A percentile compares a stretch with the other conserved stretches of the same genome.
Evolutionary conservation across 2,113 vertebrate genomes (phyloP).

Genomic region (Ciconia boyciana): DNA sequence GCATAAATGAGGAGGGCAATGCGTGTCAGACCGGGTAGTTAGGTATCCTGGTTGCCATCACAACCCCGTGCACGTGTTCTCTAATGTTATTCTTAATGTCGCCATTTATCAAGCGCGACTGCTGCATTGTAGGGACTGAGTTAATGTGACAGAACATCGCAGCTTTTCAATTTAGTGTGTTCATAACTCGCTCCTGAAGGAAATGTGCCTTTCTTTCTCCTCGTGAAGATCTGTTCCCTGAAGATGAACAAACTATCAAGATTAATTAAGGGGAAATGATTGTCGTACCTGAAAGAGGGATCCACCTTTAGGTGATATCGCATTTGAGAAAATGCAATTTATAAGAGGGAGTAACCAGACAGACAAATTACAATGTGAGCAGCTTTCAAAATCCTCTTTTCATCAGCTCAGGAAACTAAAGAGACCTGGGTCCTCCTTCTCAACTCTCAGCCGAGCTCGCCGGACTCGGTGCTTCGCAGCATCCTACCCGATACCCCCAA

Average conservation of each 20-base stretch:
- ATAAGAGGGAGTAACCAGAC: background rate
- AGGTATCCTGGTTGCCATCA: constrained; percentile 48
- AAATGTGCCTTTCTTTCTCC: constrained; percentile 7
- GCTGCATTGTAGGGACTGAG: background rate
- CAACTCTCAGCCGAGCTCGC: accelerated
- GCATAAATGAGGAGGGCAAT: background rate
- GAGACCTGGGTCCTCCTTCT: background rate
- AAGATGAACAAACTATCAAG: constrained; percentile 10
- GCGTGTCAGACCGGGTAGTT: background rate
- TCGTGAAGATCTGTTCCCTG: background rate
- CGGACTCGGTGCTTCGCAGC: background rate
- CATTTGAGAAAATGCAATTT: background rate
- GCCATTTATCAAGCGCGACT: constrained; percentile 9
- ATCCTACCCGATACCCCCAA: accelerated
- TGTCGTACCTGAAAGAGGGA: background rate
- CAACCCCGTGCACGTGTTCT: background rate
- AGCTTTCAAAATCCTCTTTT: background rate
- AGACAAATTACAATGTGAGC: background rate
- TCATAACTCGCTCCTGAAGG: constrained; percentile 5
- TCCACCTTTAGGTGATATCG: background rate
- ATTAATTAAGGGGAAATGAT: constrained; percentile 42
- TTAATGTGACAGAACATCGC: constrained; percentile 38
- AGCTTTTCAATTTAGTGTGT: constrained; percentile 35
- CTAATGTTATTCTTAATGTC: constrained; percentile 45
- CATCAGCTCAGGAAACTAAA: background rate